Conservation (phyloP, 92 coral and sea anemone genomes). For the Parazoanthus atlanticus region DNA sequence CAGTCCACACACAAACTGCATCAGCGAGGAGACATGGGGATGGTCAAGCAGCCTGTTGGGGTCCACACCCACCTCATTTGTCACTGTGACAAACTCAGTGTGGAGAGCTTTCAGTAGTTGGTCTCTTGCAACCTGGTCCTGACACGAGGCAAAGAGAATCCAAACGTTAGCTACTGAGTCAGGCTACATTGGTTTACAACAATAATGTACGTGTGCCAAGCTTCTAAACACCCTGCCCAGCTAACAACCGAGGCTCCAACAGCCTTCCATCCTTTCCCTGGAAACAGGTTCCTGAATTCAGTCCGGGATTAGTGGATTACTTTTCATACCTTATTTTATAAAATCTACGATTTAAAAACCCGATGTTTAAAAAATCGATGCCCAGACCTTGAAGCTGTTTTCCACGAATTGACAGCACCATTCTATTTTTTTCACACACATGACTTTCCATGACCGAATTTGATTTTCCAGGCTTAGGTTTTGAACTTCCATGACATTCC, state of each 20-base stretch:
- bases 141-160: background rate
- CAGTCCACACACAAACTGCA: slow-evolving; percentile 99
- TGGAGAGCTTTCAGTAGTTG: slow-evolving; percentile 75
- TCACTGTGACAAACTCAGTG: slow-evolving; percentile 84
- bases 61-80: slow-evolving; percentile 97
- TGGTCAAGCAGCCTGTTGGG: slow-evolving; percentile 90
- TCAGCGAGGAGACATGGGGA: slow-evolving; percentile 82
- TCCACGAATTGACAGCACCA: too few relatives aligned
- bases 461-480: too few relatives aligned
- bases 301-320: background rate
- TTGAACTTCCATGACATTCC: too few relatives aligned
- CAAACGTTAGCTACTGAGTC: background rate
- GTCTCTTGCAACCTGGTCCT: slow-evolving; percentile 93
- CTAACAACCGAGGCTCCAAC: background rate
- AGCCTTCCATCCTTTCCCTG: background rate
- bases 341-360: too few relatives aligned
- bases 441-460: too few relatives aligned
- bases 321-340: too few relatives aligned
- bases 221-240: background rate
- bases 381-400: too few relatives aligned
- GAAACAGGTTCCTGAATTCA: background rate
- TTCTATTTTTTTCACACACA: too few relatives aligned
- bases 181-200: background rate
- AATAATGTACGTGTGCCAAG: background rate
- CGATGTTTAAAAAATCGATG: too few relatives aligned